Conservation (phyloP, 2,888 invertebrate genomes). For the Smittia aterrima region DNA sequence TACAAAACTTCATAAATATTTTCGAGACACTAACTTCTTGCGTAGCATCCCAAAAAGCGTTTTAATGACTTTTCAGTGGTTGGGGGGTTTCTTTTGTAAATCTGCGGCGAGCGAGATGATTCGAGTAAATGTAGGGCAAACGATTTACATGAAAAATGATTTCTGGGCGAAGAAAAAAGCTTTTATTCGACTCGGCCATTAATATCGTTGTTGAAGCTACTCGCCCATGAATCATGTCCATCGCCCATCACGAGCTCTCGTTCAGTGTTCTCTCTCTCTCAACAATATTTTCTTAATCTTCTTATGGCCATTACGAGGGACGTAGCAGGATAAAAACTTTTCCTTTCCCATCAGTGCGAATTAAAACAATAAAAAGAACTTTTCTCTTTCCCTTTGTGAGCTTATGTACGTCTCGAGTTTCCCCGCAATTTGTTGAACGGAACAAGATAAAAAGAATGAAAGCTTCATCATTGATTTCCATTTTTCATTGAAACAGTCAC, state of each 20-base stretch:
- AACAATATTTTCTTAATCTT: slow-evolving; percentile 21
- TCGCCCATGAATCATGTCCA: slow-evolving; percentile 14
- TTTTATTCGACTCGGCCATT: neutral
- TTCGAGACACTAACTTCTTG: neutral
- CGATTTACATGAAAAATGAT: slow-evolving; percentile 1
- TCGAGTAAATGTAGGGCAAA: neutral
- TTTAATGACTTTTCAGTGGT: neutral
- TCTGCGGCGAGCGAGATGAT: neutral
- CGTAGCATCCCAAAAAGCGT: too few relatives aligned
- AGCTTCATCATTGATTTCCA: neutral
- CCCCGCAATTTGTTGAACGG: neutral
- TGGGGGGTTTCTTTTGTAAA: neutral
- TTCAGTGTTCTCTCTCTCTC: neutral
- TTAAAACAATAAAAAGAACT: slow-evolving; percentile 3
- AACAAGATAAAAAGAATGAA: neutral
- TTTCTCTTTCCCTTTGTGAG: neutral
- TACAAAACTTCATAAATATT: neutral
- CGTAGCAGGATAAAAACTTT: neutral
- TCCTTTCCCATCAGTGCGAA: neutral
- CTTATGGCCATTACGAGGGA: slow-evolving; percentile 11
- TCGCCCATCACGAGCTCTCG: neutral
- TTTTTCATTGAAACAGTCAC: neutral
- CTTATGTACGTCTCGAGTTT: too few relatives aligned
- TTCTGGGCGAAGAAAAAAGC: neutral
- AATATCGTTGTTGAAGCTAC: neutral